A percentile compares a stretch with the other conserved stretches of the same genome.
Evolutionary conservation across 2,797 vertebrate genomes (phyloP).

Genomic region (Anniella stebbinsi): DNA sequence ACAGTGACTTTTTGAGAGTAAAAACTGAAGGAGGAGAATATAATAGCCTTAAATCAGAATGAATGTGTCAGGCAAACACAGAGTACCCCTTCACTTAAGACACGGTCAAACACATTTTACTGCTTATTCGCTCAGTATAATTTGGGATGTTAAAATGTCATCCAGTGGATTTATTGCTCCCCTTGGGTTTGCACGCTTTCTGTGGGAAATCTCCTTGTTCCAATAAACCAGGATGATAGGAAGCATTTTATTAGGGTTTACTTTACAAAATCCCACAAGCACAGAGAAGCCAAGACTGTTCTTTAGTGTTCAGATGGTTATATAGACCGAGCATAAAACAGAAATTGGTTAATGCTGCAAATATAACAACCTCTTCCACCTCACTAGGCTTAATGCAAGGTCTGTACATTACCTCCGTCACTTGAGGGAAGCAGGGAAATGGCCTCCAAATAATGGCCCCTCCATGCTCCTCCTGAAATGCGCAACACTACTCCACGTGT

Average conservation of each 20-base stretch:
- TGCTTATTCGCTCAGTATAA: slow-evolving; percentile 51
- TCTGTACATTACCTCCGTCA: not conserved
- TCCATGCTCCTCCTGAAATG: not conserved
- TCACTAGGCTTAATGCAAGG: not conserved
- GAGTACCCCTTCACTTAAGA: slow-evolving; percentile 63
- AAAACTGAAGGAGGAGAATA: slow-evolving; percentile 65
- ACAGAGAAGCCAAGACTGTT: slow-evolving; percentile 68
- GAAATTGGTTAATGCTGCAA: slow-evolving; percentile 16
- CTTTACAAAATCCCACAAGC: slow-evolving; percentile 74
- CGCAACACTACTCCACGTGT: not conserved
- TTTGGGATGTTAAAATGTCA: slow-evolving; percentile 61
- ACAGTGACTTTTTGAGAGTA: slow-evolving; percentile 64
- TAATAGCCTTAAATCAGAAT: slow-evolving; percentile 63
- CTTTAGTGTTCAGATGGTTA: slow-evolving; percentile 71
- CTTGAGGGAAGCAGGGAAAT: not conserved
- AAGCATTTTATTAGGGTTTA: slow-evolving; percentile 80
- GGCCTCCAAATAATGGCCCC: not conserved
- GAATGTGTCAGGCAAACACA: slow-evolving; percentile 55
- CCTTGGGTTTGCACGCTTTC: slow-evolving; percentile 76
- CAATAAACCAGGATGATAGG: slow-evolving; percentile 73
- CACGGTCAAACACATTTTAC: slow-evolving; percentile 67
- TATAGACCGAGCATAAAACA: slow-evolving; percentile 67
- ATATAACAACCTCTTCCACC: not conserved
- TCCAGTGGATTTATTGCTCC: slow-evolving; percentile 59
- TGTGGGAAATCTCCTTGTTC: slow-evolving; percentile 75